phyloP scores from a whole-genome alignment of 2,888 invertebrate species.

The Oscheius onirici region DNA sequence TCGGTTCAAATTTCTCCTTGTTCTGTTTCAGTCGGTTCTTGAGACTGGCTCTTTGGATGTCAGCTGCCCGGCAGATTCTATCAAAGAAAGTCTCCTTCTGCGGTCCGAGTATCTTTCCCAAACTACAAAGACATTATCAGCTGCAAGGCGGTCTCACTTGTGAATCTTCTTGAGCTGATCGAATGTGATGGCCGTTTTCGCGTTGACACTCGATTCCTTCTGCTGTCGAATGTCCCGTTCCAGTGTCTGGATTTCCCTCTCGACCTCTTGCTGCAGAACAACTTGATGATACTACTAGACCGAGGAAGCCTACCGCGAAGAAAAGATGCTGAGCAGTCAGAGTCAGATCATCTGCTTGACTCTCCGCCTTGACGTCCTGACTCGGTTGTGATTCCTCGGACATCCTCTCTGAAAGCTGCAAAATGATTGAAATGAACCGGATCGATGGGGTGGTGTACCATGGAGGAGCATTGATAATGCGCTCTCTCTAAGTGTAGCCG shows the following conservation, averaged over 20 bases:
- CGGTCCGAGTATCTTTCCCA: slow-evolving; percentile 49
- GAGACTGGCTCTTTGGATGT: slow-evolving; percentile 55
- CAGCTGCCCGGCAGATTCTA: slow-evolving; percentile 56
- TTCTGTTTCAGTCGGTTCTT: slow-evolving; percentile 59
- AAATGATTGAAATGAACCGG: not conserved
- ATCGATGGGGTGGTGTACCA: slow-evolving; percentile 30
- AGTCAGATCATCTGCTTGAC: slow-evolving; percentile 9
- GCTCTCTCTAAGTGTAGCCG: slow-evolving; percentile 31
- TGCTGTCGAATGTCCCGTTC: slow-evolving; percentile 54
- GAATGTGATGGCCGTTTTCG: slow-evolving; percentile 57
- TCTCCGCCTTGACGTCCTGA: slow-evolving; percentile 17
- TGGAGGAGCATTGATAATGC: slow-evolving; percentile 32
- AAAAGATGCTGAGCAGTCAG: slow-evolving; percentile 24
- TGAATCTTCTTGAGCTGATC: slow-evolving; percentile 54
- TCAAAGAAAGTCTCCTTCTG: slow-evolving; percentile 54
- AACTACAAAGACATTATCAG: slow-evolving; percentile 35
- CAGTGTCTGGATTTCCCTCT: slow-evolving; percentile 46
- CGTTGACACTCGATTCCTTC: slow-evolving; percentile 55
- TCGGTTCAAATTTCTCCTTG: slow-evolving; percentile 43
- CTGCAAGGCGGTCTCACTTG: slow-evolving; percentile 34
- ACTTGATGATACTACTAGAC: not conserved
- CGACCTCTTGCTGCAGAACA: slow-evolving; percentile 38
- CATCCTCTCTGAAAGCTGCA: not conserved
- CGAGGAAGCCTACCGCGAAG: slow-evolving; percentile 7
- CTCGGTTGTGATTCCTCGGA: slow-evolving; percentile 17